Evolutionary conservation across 1,140 invertebrate genomes (phyloP).

Genomic region (Drosophila tsacasi): DNA sequence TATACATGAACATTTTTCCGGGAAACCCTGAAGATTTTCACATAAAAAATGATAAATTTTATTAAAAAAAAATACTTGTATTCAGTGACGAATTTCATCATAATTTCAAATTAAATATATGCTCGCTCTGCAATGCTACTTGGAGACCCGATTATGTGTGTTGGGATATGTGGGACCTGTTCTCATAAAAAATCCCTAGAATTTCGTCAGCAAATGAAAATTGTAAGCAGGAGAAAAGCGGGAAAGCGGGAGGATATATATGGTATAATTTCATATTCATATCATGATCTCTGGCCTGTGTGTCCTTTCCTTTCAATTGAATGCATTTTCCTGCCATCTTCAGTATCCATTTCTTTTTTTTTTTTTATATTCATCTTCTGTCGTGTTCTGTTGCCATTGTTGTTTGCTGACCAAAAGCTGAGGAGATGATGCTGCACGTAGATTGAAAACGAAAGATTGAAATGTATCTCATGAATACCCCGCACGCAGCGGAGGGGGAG

Average conservation of each 20-base stretch:
- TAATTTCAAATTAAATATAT: conserved; percentile 41
- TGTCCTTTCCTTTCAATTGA: conserved; percentile 80
- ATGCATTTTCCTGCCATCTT: conserved; percentile 62
- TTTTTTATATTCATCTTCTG: conserved; percentile 24
- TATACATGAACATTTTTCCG: conserved; percentile 4
- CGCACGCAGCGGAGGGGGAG: not conserved
- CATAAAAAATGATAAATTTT: not conserved
- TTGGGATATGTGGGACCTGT: conserved; percentile 14
- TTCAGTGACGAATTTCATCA: conserved; percentile 53
- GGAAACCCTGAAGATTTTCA: not conserved
- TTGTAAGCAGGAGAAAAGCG: not conserved
- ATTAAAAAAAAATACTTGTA: no score
- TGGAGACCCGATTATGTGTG: not conserved
- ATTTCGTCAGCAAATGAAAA: conserved; percentile 54
- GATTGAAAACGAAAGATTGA: conserved; percentile 79
- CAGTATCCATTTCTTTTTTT: conserved; percentile 7
- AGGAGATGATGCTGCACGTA: conserved; percentile 50
- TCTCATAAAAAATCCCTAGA: conserved; percentile 16
- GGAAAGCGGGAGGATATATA: not conserved
- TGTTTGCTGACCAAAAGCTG: conserved; percentile 53
- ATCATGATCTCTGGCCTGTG: conserved; percentile 65
- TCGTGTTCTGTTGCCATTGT: conserved; percentile 39
- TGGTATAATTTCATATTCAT: conserved; percentile 75
- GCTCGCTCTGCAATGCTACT: not conserved
- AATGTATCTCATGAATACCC: conserved; percentile 66